These are phyloP conservation scores for Bombyx mandarina DNA, from an alignment of 1,140 invertebrate genomes.

Conservation along the genomic window DNA sequence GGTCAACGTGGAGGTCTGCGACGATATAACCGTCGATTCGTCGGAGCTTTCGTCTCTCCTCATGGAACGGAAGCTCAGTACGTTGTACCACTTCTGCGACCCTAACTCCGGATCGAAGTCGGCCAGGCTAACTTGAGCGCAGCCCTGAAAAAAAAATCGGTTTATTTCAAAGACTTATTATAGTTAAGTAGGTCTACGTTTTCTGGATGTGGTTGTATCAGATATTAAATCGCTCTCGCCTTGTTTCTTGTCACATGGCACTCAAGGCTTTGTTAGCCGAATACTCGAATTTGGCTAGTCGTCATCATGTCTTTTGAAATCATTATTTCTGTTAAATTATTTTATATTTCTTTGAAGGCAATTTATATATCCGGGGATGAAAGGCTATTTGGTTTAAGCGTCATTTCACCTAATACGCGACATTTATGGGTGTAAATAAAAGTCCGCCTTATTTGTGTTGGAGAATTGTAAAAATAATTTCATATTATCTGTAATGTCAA, in stretches of 20 bases:
- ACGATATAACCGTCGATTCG: slow-evolving; percentile 96
- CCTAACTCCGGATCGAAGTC: slow-evolving; percentile 90
- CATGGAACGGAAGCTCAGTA: slow-evolving; percentile 90
- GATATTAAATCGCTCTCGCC: slow-evolving; percentile 63
- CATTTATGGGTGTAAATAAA: no score
- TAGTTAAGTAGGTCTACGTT: background rate
- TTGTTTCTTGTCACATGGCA: slow-evolving; percentile 52
- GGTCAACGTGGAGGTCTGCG: slow-evolving; percentile 95
- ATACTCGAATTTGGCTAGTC: slow-evolving; percentile 69
- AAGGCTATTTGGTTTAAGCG: no score
- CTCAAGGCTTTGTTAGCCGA: slow-evolving; percentile 51
- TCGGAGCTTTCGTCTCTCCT: slow-evolving; percentile 95
- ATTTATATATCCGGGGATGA: no score
- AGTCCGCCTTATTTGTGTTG: no score
- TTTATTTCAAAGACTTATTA: background rate
- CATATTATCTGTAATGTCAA: no score
- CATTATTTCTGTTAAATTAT: background rate
- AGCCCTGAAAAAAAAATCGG: slow-evolving; percentile 79
- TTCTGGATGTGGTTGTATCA: background rate
- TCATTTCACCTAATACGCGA: no score
- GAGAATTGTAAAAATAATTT: no score
- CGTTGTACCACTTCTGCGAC: slow-evolving; percentile 94
- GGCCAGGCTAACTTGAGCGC: slow-evolving; percentile 94
- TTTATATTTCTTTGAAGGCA: background rate
- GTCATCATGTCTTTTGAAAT: slow-evolving; percentile 39